Base-by-base conservation (phyloP, 2,888 invertebrate species). In the Chirona hameri region DNA sequence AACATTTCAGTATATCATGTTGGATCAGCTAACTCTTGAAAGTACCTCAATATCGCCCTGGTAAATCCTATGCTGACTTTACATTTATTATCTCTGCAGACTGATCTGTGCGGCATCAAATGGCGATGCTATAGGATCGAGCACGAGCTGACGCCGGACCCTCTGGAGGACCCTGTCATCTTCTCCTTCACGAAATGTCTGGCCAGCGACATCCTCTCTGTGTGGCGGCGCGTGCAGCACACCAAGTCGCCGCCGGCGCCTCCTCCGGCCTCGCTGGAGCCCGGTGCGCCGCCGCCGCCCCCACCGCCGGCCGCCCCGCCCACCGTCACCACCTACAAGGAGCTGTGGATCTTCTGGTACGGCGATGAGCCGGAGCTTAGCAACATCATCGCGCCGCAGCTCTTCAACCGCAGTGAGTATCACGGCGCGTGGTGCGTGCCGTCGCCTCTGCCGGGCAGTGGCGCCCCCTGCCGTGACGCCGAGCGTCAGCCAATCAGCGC, bases 321-420 rank as follows among this genome's bases (percentile, higher is more conserved):
- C 83, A 84, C 83, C 84, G 82, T 82, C 81, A 84, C 83, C 83
- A 82, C 84, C 84, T 57, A 85, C 89, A 99, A 98, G 91, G 99
- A 99, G 89, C 92, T 99, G 84, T 99, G 99, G 99, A 95, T 99
- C 89, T 99, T 99, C 91, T 99, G 99, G 99, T 99, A 99, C 90
- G 98, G 98, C 87, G 97, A 98, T 89, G 96, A 97, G 89, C 97
- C 97, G 83, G 95, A 96, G 65, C 83, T 84, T 72, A 82, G 83
- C 82, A 84, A 82, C 82, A 82, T 85, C 27, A 83, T 85, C 31
- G 83, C 83, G 9, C 84, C 84, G 27, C 84, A 84, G 82, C 83
- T 85, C 48, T 82, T 81, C 82, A 84, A 83, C 65, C n/a, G 48
- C 24, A 76, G 82, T 69, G 48, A 76, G 76, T 79, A 24, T 7